Conservation (phyloP, 2,113 vertebrate species). For the Centropus unirufus region DNA sequence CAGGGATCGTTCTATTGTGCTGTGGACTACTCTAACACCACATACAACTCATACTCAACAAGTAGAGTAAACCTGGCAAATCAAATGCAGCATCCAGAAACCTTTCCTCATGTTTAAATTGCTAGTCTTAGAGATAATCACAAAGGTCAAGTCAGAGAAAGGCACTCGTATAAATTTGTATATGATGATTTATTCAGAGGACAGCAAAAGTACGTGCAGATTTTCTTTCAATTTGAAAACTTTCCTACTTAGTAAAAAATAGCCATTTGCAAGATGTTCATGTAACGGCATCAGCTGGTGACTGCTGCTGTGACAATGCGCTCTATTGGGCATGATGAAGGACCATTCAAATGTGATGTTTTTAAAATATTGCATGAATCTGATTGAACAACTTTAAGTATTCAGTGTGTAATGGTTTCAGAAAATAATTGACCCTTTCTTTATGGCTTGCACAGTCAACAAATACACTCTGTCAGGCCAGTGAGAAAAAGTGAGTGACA, state of each 20-base stretch:
- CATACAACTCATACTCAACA: not conserved
- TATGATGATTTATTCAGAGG: not conserved
- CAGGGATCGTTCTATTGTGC: not conserved
- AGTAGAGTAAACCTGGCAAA: not conserved
- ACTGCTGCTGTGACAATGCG: not conserved
- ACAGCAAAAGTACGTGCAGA: not conserved
- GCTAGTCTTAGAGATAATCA: not conserved
- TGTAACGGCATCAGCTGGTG: not conserved
- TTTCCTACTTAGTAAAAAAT: not conserved
- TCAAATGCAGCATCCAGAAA: not conserved
- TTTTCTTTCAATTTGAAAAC: not conserved
- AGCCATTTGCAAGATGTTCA: not conserved
- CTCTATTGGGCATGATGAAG: not conserved
- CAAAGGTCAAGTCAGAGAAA: not conserved
- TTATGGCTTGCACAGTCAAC: constrained; percentile 3
- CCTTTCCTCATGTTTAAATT: not conserved
- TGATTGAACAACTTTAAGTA: constrained; percentile 1
- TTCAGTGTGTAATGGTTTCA: constrained; percentile 1
- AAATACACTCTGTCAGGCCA: constrained; percentile 23
- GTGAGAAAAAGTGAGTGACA: constrained; percentile 51
- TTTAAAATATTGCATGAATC: not conserved
- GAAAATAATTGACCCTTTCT: constrained; percentile 48
- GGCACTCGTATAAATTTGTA: not conserved
- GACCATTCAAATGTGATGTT: not conserved
- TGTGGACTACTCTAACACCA: not conserved